A percentile compares a stretch with the other conserved stretches of the same genome.
Evolutionary conservation across 2,797 vertebrate genomes (phyloP).

Genomic region (Smutsia gigantea): DNA sequence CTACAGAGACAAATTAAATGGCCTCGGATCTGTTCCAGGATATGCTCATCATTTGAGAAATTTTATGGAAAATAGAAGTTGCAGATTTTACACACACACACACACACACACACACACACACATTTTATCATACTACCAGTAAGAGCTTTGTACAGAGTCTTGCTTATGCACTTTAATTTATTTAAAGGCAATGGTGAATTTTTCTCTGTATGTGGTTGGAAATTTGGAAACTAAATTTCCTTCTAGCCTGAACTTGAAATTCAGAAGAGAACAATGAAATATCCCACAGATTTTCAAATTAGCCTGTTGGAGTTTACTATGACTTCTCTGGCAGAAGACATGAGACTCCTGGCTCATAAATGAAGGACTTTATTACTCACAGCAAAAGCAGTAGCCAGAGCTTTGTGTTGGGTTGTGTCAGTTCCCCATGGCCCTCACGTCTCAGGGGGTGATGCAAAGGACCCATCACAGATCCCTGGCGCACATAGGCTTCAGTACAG

Average conservation of each 20-base stretch:
- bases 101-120: background rate
- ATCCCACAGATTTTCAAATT: background rate
- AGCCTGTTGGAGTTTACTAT: background rate
- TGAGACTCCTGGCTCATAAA: background rate
- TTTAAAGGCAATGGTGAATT: background rate
- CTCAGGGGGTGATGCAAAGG: background rate
- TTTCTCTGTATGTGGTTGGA: background rate
- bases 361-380: background rate
- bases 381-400: background rate
- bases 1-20: background rate
- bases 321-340: background rate
- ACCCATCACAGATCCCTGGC: background rate
- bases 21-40: background rate
- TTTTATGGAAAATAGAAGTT: background rate
- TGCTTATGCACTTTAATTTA: background rate
- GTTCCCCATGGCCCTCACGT: background rate
- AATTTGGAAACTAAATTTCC: background rate
- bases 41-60: background rate
- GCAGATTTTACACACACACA: background rate
- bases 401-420: background rate
- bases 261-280: background rate
- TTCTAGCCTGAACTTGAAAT: conserved; percentile 7
- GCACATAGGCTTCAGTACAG: background rate
- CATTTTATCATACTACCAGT: background rate
- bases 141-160: background rate